These are phyloP conservation scores for Tetragonula carbonaria DNA, from an alignment of 2,888 invertebrate species.

Conservation along the genomic window DNA sequence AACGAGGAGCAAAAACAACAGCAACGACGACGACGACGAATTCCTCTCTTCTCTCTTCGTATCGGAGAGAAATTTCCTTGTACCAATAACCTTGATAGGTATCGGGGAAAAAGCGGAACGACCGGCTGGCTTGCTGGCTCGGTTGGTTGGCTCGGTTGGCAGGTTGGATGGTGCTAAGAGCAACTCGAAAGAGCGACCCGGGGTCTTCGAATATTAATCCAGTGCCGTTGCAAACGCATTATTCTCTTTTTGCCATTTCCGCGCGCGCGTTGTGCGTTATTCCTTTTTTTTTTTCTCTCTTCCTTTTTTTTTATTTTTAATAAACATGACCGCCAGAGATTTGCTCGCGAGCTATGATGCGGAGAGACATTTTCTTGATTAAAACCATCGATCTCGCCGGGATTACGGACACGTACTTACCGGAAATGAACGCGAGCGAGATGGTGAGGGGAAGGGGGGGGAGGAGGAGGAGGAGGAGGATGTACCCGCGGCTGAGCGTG, in stretches of 20 bases:
- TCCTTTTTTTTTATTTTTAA: slow-evolving; percentile 60
- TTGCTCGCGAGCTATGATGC: slow-evolving; percentile 69
- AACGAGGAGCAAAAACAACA: too few species aligned
- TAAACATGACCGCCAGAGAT: slow-evolving; percentile 71
- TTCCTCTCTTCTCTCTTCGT: slow-evolving; percentile 3
- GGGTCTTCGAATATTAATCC: slow-evolving; percentile 58
- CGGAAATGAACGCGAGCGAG: slow-evolving; percentile 59
- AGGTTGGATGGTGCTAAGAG: slow-evolving; percentile 36
- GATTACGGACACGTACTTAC: slow-evolving; percentile 69
- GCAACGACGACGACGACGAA: background rate
- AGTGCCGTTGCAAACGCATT: slow-evolving; percentile 57
- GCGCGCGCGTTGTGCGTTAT: slow-evolving; percentile 49
- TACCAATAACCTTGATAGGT: slow-evolving; percentile 64
- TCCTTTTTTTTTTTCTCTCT: background rate
- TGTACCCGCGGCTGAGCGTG: too few species aligned
- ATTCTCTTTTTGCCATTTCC: slow-evolving; percentile 41
- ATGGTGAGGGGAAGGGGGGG: too few species aligned
- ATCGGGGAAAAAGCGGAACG: slow-evolving; percentile 48
- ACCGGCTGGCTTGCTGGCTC: slow-evolving; percentile 14
- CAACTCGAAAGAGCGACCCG: slow-evolving; percentile 30
- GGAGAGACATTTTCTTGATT: slow-evolving; percentile 79
- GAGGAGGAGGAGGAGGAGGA: too few species aligned
- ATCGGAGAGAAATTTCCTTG: slow-evolving; percentile 56
- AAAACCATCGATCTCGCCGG: slow-evolving; percentile 78
- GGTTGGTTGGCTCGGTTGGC: background rate